Evolutionary conservation across 2,113 vertebrate genomes (phyloP), one percentile per base, ranked within the genome.

Genomic region (Litocranius walleri): DNA sequence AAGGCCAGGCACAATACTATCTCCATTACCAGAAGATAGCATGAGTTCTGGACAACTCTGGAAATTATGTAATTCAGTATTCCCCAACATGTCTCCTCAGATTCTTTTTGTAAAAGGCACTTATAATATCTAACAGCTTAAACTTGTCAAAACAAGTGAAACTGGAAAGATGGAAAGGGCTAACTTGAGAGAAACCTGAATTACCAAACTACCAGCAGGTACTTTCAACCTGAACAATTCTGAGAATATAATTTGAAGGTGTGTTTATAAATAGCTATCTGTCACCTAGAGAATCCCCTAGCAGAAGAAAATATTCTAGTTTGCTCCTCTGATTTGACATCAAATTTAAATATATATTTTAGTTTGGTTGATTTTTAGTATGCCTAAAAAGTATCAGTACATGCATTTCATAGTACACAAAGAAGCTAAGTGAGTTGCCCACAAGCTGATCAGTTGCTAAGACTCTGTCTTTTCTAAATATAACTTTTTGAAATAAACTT

Each of bases 231-330:
- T 82, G 62, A 78, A 82, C 81, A 90, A 14, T 4, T 62, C 52
- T 7, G 36, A 90, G 10, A 30, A 17, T 59, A 1, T 64, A 74
- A 86, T 94, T 80, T 88, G 21, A 17, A 94, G 36, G 13, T 50
- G 1, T 90, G 7, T 54, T 67, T 74, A 86, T 89, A 94, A 83
- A 67, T 10, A 88, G 5, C 30, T 50, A 23, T 33, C 78, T 84
- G 91, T 83, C 50, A 88, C 48, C 16, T 57, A 89, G 12, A 40
- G 16, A 74, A 74, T 88, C 67, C n/a, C 25, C 43, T 59, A 85
- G 57, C 43, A 95, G 19, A 95, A 89, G 8, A 95, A 97, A 96
- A 62, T 81, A 96, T 54, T 95, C 45, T 33, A 50, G 36, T 81
- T n/a, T 94, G 15, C 21, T 77, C 40, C 45, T 90, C 40, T 95